These are phyloP conservation scores for Leuciscus waleckii DNA, from an alignment of 2,797 vertebrate genomes.

Conservation along the genomic window DNA sequence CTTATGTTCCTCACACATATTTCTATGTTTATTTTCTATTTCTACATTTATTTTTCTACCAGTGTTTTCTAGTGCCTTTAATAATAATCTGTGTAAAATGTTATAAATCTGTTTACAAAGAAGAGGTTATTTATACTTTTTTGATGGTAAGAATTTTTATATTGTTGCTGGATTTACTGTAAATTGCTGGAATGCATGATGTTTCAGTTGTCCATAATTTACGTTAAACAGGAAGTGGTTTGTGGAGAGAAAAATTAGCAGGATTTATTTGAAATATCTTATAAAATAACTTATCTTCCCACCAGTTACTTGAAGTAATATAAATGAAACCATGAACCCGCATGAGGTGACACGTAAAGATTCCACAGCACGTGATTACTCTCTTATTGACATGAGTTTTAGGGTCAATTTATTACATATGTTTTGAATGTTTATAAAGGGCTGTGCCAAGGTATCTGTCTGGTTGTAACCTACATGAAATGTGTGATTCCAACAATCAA, in stretches of 20 bases:
- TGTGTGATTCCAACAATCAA: conserved; percentile 27
- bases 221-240: conserved; percentile 31
- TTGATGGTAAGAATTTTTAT: conserved; percentile 22
- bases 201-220: conserved; percentile 7
- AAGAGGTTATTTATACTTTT: conserved; percentile 35
- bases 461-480: background rate
- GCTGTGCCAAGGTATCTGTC: conserved; percentile 16
- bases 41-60: conserved; percentile 75
- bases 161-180: conserved; percentile 22
- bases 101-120: conserved; percentile 47
- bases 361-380: background rate
- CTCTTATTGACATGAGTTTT: background rate
- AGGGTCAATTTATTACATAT: background rate
- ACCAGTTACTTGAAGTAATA: conserved; percentile 11
- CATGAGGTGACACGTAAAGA: background rate
- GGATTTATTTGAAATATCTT: conserved; percentile 20
- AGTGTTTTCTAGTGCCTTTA: conserved; percentile 61
- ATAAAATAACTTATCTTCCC: conserved; percentile 12
- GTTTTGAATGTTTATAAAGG: conserved; percentile 24
- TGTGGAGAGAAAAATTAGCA: background rate
- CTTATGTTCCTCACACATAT: conserved; percentile 53
- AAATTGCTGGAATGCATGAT: conserved; percentile 47
- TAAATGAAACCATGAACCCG: background rate
- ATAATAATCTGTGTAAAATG: conserved; percentile 55
- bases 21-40: background rate